Base-by-base conservation (phyloP, 2,113 vertebrate species). In the Corapipo altera region DNA sequence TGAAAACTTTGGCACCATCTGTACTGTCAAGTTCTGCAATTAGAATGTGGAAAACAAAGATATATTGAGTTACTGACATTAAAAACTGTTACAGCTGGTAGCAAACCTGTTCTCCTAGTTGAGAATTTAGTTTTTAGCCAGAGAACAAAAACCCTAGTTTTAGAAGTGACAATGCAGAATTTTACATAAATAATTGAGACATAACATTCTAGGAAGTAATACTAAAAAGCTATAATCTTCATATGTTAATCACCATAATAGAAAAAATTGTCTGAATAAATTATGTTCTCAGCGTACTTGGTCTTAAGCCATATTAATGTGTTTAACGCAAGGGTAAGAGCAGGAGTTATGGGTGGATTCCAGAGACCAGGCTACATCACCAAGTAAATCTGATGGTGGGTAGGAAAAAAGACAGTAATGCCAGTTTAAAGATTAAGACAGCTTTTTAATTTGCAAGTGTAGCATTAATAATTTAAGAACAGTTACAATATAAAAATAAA, bases 1-100 rank as follows among this genome's bases (percentile, higher is more conserved):
- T 99, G 97, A 99, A 99, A 84, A 99, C 98, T 97, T 99, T 99
- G 17, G 99, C 99, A 69, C 99, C 99, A 74, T 99, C 99, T 75
- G 99, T 99, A 96, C 98, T 99, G 98, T 99, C 99, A 84, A 99
- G 98, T 92, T 99, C 99, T 99, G 95, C 28, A 93, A 79, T 80
- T 49, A 86, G 75, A 88, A 15, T 5, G 12, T 16, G 11, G 35
- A 33, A 85, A 82, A 85, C 23, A 80, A 61, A 88, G 62, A 83
- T 20, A 11, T 14, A 67, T 76, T 87, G 21, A 83, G 70, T 82
- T 89, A 93, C 16, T 33, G 32, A 73, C 43, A 77, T 59, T 41
- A 43, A 65, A 73, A 85, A 43, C n/a, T 37, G 30, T 71, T 88
- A 85, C 22, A 91, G 15, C 15, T 59, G 15, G 35, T 27, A 88